Conservation (phyloP, 2,888 invertebrate species). For the Criorhina ranunculi region DNA sequence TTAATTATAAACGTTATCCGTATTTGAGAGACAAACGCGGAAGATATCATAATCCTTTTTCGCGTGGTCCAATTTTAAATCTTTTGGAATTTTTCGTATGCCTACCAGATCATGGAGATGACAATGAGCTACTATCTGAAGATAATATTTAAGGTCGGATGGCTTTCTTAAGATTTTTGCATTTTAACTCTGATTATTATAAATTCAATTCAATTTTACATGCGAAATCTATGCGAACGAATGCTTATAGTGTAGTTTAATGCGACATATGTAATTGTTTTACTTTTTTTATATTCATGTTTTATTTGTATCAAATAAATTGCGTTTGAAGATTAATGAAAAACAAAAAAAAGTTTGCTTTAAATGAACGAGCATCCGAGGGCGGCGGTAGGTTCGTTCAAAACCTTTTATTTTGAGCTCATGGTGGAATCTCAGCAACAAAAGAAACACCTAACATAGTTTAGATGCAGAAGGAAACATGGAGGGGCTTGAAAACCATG, state of each 20-base stretch:
- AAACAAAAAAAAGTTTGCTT: too few species aligned
- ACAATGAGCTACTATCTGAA: slow-evolving; percentile 89
- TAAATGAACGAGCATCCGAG: too few species aligned
- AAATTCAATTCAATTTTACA: not conserved
- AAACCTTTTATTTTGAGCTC: too few species aligned
- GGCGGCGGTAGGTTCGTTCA: too few species aligned
- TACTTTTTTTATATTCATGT: not conserved
- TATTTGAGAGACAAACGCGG: slow-evolving; percentile 95
- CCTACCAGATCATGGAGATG: slow-evolving; percentile 91
- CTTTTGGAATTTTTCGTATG: slow-evolving; percentile 96
- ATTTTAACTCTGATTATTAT: not conserved
- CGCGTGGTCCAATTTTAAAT: slow-evolving; percentile 94
- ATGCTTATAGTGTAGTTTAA: not conserved
- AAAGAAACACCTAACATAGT: too few species aligned
- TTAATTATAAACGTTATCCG: slow-evolving; percentile 95
- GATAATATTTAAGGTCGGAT: slow-evolving; percentile 84
- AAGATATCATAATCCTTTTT: slow-evolving; percentile 95
- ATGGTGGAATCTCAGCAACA: too few species aligned
- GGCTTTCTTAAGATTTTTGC: not conserved
- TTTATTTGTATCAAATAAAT: slow-evolving; percentile 17
- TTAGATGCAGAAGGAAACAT: too few species aligned
- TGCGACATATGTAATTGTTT: not conserved
- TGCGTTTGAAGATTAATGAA: too few species aligned
- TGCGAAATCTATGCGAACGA: not conserved
- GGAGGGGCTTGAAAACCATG: too few species aligned